Evolutionary conservation across 2,113 vertebrate species (phyloP).

Genomic region (Ranitomeya imitator): DNA sequence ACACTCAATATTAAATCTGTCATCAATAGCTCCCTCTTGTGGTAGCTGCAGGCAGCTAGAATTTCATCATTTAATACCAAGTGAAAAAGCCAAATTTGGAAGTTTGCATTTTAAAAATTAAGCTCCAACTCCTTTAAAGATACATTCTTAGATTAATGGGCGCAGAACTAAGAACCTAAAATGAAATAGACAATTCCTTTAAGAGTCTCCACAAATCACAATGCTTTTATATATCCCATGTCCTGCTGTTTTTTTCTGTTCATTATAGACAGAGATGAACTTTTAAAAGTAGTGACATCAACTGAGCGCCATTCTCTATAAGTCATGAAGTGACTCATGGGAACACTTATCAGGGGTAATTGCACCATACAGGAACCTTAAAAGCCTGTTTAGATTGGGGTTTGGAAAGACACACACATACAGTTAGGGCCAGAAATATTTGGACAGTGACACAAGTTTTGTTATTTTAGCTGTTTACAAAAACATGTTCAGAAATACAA

Average conservation of each 20-base stretch:
- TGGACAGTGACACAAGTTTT: too few relatives aligned
- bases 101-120: neutral
- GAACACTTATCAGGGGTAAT: neutral
- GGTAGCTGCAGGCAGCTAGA: too few relatives aligned
- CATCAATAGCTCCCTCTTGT: too few relatives aligned
- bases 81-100: too few relatives aligned
- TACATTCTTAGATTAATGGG: neutral
- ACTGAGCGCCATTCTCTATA: neutral
- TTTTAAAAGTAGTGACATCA: neutral
- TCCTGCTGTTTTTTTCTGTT: neutral
- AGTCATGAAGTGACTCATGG: slow-evolving; percentile 4
- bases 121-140: neutral
- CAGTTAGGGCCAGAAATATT: too few relatives aligned
- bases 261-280: neutral
- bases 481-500: too few relatives aligned
- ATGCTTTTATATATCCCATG: neutral
- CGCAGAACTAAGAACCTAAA: neutral
- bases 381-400: neutral
- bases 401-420: neutral
- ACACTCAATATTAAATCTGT: too few relatives aligned
- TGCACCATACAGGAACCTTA: neutral
- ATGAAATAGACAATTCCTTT: neutral
- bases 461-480: too few relatives aligned
- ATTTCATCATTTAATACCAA: too few relatives aligned
- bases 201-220: neutral